Percentiles rank a stretch among this genome's conserved stretches.
These are phyloP conservation scores for Platycheirus albimanus DNA, from an alignment of 2,888 invertebrate genomes.

Conservation along the genomic window DNA sequence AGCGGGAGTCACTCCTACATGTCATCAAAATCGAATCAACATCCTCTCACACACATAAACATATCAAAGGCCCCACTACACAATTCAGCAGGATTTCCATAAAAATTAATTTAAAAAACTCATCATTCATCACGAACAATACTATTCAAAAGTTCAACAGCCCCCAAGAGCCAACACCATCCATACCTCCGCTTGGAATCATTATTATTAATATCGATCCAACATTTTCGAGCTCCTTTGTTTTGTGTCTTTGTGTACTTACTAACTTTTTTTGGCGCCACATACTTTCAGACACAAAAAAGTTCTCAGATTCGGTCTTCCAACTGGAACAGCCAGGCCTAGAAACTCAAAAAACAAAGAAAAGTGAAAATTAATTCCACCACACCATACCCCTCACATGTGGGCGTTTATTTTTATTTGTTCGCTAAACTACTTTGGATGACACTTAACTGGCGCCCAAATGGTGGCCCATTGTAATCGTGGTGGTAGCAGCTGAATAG, in stretches of 20 bases:
- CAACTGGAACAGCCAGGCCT: constrained; percentile 15
- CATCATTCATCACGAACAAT: constrained; percentile 21
- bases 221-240: constrained; percentile 25
- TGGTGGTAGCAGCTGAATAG: neutral
- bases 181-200: constrained; percentile 1
- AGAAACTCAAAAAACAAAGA: constrained; percentile 7
- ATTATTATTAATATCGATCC: constrained; percentile 51
- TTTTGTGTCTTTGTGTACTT: constrained; percentile 1
- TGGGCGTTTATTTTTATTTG: constrained; percentile 25
- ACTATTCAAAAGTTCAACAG: constrained; percentile 38
- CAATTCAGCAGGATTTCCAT: constrained; percentile 4
- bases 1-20: neutral
- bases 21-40: constrained; percentile 5
- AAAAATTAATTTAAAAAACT: constrained; percentile 3
- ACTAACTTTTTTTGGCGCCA: constrained; percentile 32
- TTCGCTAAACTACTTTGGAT: constrained; percentile 23
- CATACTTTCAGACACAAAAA: constrained; percentile 44
- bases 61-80: constrained; percentile 1
- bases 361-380: constrained; percentile 35
- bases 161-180: constrained; percentile 27
- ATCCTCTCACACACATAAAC: constrained; percentile 1
- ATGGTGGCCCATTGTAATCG: no score
- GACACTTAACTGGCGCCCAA: constrained; percentile 7
- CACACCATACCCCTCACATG: no score
- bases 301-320: constrained; percentile 27